Evolutionary conservation across 2,797 vertebrate genomes (phyloP).

Genomic region (Trematomus bernacchii): DNA sequence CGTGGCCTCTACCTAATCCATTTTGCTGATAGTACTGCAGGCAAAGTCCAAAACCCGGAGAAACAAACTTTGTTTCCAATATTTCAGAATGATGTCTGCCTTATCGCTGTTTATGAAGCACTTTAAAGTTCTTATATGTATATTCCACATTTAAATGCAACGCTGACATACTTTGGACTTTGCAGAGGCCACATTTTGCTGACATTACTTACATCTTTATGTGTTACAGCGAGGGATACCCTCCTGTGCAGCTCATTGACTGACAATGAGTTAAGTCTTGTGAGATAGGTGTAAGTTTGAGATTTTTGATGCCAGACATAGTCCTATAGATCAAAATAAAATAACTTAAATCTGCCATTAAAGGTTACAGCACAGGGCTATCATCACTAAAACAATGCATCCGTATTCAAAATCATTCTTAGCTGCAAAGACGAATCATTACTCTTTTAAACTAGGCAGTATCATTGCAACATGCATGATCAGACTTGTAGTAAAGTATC

Average conservation of each 20-base stretch:
- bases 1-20: slow-evolving; percentile 14
- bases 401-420: not conserved
- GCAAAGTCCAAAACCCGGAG: slow-evolving; percentile 69
- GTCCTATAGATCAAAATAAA: not conserved
- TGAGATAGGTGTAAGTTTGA: slow-evolving; percentile 39
- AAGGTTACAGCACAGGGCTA: not conserved
- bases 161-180: slow-evolving; percentile 41
- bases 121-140: not conserved
- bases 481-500: slow-evolving; percentile 45
- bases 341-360: not conserved
- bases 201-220: slow-evolving; percentile 4
- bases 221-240: not conserved
- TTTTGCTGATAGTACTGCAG: slow-evolving; percentile 49
- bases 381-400: not conserved
- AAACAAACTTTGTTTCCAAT: slow-evolving; percentile 20
- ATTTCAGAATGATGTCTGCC: not conserved
- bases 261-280: slow-evolving; percentile 50
- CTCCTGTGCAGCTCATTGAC: slow-evolving; percentile 12
- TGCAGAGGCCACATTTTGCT: slow-evolving; percentile 16
- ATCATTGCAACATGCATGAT: slow-evolving; percentile 39
- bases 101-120: not conserved
- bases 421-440: not conserved
- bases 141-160: not conserved
- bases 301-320: not conserved
- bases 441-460: not conserved